Percentiles rank a stretch among this genome's conserved stretches.
Conservation (phyloP, 2,113 vertebrate genomes). For the Choloepus hoffmanni region DNA sequence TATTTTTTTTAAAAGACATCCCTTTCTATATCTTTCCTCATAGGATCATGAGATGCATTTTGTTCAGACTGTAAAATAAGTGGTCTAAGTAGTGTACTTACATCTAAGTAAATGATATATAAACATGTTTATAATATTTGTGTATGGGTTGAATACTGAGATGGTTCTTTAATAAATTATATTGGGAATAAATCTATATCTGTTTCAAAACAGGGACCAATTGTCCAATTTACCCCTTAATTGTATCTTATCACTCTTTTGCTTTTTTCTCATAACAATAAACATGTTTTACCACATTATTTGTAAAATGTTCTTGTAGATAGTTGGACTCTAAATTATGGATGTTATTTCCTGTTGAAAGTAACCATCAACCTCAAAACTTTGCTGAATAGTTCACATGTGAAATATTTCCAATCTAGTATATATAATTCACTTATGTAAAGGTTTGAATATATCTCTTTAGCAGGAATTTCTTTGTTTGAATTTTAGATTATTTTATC, state of each 20-base stretch:
- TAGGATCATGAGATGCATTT: background rate
- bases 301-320: constrained; percentile 11
- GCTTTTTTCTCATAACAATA: background rate
- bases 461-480: background rate
- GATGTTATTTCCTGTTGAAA: background rate
- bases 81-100: background rate
- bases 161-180: background rate
- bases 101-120: background rate
- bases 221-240: background rate
- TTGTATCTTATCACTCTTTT: background rate
- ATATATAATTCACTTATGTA: background rate
- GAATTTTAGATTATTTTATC: constrained; percentile 21
- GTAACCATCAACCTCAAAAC: background rate
- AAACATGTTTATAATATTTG: constrained; percentile 34
- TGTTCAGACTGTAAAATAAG: background rate
- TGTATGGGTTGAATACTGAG: background rate
- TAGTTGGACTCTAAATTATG: constrained; percentile 9
- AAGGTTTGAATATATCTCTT: background rate
- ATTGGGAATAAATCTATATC: background rate
- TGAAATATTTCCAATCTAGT: background rate
- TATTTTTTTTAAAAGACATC: background rate
- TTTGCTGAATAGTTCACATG: background rate
- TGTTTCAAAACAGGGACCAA: background rate
- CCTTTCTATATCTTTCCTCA: background rate
- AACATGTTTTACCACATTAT: background rate